A percentile compares a stretch with the other conserved stretches of the same genome.
Conservation (phyloP, 2,888 invertebrate species). For the Portevinia maculata region DNA sequence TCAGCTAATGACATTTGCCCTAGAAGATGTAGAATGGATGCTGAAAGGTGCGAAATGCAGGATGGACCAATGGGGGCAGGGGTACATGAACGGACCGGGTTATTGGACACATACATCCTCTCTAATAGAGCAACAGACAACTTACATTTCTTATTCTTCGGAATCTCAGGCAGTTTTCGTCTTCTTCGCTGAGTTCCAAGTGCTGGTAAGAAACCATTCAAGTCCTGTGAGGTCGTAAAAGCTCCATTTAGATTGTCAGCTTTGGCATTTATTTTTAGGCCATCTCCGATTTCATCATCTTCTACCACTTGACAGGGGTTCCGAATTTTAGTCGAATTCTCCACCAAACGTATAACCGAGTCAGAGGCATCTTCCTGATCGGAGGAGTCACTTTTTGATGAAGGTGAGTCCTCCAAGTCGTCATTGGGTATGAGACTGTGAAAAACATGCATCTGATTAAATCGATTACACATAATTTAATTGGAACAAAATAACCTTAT, state of each 20-base stretch:
- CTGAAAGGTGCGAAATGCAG: slow-evolving; percentile 82
- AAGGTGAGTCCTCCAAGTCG: slow-evolving; percentile 90
- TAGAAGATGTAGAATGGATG: slow-evolving; percentile 85
- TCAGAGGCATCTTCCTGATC: slow-evolving; percentile 85
- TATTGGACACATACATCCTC: slow-evolving; percentile 49
- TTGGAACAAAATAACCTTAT: slow-evolving; percentile 11
- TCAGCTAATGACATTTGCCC: slow-evolving; percentile 84
- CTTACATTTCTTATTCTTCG: slow-evolving; percentile 94
- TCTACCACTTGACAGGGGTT: slow-evolving; percentile 80
- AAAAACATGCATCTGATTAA: slow-evolving; percentile 65
- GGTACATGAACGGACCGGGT: slow-evolving; percentile 34
- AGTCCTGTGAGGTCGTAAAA: slow-evolving; percentile 80
- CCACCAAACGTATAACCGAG: slow-evolving; percentile 44
- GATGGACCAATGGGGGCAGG: slow-evolving; percentile 41
- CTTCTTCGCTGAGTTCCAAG: slow-evolving; percentile 86
- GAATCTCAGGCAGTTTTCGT: slow-evolving; percentile 94
- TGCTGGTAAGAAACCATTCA: slow-evolving; percentile 79
- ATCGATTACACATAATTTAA: slow-evolving; percentile 46
- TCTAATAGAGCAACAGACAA: slow-evolving; percentile 75
- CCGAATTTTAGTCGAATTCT: slow-evolving; percentile 71
- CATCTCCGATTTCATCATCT: slow-evolving; percentile 83
- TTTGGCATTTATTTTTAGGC: slow-evolving; percentile 80
- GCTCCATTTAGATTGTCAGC: slow-evolving; percentile 79
- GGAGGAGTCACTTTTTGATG: slow-evolving; percentile 89
- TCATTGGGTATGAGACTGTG: slow-evolving; percentile 93